Evolutionary conservation across 2,113 vertebrate species (phyloP).

Genomic region (Bostrychus sinensis): DNA sequence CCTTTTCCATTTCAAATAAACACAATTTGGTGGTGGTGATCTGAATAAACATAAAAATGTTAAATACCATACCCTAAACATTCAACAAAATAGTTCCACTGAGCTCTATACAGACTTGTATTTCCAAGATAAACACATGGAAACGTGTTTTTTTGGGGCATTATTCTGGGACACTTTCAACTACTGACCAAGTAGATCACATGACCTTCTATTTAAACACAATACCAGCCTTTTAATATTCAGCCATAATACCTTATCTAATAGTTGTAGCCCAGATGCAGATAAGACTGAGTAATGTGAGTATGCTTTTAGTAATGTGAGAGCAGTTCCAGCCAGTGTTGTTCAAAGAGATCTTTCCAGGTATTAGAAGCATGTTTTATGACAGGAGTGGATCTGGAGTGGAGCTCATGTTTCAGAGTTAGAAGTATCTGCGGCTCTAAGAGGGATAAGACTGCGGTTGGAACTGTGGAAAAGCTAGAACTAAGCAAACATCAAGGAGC

Average conservation of each 20-base stretch:
- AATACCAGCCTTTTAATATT: not conserved
- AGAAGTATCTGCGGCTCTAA: conserved; percentile 2
- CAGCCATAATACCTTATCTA: not conserved
- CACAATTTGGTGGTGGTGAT: too few relatives aligned
- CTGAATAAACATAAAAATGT: too few relatives aligned
- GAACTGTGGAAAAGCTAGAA: conserved; percentile 15
- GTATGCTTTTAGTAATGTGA: conserved; percentile 10
- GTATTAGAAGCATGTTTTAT: conserved; percentile 11
- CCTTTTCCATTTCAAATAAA: too few relatives aligned
- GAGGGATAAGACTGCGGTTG: conserved; percentile 10
- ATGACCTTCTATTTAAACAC: too few relatives aligned
- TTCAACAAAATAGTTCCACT: too few relatives aligned
- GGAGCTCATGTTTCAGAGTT: not conserved
- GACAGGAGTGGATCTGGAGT: conserved; percentile 1
- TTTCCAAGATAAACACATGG: too few relatives aligned
- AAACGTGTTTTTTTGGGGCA: not conserved
- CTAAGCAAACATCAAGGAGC: conserved; percentile 53
- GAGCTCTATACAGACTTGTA: too few relatives aligned
- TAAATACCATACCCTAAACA: too few relatives aligned
- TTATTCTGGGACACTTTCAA: too few relatives aligned
- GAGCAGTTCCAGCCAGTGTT: not conserved
- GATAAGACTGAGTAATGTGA: too few relatives aligned
- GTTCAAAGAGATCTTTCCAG: not conserved
- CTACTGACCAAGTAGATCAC: too few relatives aligned
- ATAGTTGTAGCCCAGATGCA: not conserved